phyloP scores from a whole-genome alignment of 2,888 invertebrate species.

The Trachelus iudaicus region DNA sequence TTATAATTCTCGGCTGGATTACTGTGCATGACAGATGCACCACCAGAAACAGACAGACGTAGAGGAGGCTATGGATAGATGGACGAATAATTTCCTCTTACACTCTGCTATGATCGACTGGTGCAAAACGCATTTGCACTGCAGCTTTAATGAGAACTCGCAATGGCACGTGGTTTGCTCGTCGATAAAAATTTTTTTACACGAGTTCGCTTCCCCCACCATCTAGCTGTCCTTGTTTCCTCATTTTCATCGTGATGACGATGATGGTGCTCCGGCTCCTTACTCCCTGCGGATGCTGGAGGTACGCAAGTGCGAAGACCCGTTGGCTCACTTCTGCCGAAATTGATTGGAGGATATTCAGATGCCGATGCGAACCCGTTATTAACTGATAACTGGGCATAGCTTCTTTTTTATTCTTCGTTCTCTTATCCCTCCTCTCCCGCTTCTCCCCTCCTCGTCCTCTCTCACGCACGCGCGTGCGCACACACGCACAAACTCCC shows the following conservation, averaged over 20 bases:
- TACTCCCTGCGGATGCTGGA: background rate
- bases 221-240: background rate
- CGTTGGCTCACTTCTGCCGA: conserved; percentile 11
- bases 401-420: conserved; percentile 11
- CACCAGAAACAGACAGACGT: background rate
- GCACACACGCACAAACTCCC: background rate
- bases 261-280: background rate
- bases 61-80: too few relatives aligned
- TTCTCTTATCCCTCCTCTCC: conserved; percentile 2
- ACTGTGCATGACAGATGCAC: too few relatives aligned
- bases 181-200: conserved; percentile 15
- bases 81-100: background rate
- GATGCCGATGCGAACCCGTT: conserved; percentile 38
- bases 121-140: background rate
- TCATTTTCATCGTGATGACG: background rate
- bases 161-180: background rate
- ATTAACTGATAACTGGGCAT: conserved; percentile 46
- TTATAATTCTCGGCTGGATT: too few relatives aligned
- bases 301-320: background rate
- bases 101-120: background rate
- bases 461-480: background rate
- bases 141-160: background rate
- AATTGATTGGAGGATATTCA: conserved; percentile 36
- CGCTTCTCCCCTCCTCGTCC: conserved; percentile 3
- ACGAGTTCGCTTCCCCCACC: conserved; percentile 3